These are phyloP conservation scores for Microctenopoma stevenorrisi DNA, from an alignment of 2,797 vertebrate species.

Conservation along the genomic window DNA sequence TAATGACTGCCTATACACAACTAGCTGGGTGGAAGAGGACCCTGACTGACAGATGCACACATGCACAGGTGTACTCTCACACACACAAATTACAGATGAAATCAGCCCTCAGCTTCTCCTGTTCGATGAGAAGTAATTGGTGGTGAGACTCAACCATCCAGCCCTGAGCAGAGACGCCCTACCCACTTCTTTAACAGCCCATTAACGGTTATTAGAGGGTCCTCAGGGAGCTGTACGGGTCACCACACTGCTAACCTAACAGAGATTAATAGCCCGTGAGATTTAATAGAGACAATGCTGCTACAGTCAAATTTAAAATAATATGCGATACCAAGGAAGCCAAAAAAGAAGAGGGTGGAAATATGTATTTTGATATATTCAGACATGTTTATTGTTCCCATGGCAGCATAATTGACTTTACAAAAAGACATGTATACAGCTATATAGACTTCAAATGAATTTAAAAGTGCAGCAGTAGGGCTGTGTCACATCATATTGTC, in stretches of 20 bases:
- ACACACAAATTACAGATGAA: constrained; percentile 49
- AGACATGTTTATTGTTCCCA: constrained; percentile 6
- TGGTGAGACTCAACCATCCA: constrained; percentile 67
- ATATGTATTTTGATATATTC: not conserved
- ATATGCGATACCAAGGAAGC: not conserved
- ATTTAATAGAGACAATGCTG: constrained; percentile 52
- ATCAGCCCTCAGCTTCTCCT: constrained; percentile 57
- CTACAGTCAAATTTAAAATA: constrained; percentile 28
- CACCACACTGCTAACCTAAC: constrained; percentile 53
- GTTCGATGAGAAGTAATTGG: constrained; percentile 85
- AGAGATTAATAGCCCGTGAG: constrained; percentile 70
- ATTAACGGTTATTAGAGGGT: constrained; percentile 79
- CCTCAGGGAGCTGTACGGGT: constrained; percentile 69
- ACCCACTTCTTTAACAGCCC: constrained; percentile 79
- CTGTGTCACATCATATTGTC: too few species aligned
- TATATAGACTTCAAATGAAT: not conserved
- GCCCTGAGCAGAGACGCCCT: constrained; percentile 55
- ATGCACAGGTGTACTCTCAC: constrained; percentile 12
- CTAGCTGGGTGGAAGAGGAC: constrained; percentile 54
- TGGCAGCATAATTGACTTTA: not conserved
- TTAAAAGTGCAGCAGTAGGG: not conserved
- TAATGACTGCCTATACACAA: constrained; percentile 70
- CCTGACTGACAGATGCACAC: constrained; percentile 56
- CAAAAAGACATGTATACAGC: not conserved
- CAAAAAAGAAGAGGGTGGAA: constrained; percentile 18